A percentile compares a stretch with the other conserved stretches of the same genome.
phyloP scores from a whole-genome alignment of 2,797 vertebrate genomes.

The Poecilia gillii region DNA sequence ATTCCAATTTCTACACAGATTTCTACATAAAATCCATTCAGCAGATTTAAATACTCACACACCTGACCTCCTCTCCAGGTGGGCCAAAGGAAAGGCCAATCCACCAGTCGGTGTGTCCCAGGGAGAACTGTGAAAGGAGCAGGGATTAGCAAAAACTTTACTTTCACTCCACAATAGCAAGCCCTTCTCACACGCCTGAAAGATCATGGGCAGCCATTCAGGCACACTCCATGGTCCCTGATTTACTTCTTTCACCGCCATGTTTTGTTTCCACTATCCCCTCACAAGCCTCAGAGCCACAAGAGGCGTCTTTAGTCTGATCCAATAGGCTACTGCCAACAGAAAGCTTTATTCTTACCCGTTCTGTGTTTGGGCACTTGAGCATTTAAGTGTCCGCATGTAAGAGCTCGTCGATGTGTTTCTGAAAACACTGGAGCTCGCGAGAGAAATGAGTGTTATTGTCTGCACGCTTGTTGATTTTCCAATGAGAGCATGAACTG shows the following conservation, averaged over 20 bases:
- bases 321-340: conserved; percentile 30
- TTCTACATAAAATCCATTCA: conserved; percentile 7
- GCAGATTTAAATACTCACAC: conserved; percentile 26
- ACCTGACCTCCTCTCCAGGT: conserved; percentile 79
- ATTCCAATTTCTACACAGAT: not conserved
- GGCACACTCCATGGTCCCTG: conserved; percentile 26
- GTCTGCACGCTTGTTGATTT: conserved; percentile 40
- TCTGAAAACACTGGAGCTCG: conserved; percentile 55
- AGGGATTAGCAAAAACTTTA: conserved; percentile 32
- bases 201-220: conserved; percentile 40
- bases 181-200: conserved; percentile 13
- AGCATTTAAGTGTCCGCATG: conserved; percentile 42
- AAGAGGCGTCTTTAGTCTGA: conserved; percentile 43
- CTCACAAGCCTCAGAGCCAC: conserved; percentile 36
- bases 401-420: conserved; percentile 34
- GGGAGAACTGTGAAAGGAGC: conserved; percentile 48
- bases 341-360: conserved; percentile 22
- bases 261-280: conserved; percentile 58
- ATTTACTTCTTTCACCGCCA: conserved; percentile 40
- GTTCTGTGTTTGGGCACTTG: conserved; percentile 28
- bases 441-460: conserved; percentile 32
- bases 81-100: conserved; percentile 84
- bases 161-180: conserved; percentile 12
- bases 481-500: conserved; percentile 23
- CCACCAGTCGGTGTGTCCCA: conserved; percentile 87